A percentile compares a stretch with the other conserved stretches of the same genome.
Evolutionary conservation across 2,113 vertebrate genomes (phyloP).

Genomic region (Hippopotamus amphibius): DNA sequence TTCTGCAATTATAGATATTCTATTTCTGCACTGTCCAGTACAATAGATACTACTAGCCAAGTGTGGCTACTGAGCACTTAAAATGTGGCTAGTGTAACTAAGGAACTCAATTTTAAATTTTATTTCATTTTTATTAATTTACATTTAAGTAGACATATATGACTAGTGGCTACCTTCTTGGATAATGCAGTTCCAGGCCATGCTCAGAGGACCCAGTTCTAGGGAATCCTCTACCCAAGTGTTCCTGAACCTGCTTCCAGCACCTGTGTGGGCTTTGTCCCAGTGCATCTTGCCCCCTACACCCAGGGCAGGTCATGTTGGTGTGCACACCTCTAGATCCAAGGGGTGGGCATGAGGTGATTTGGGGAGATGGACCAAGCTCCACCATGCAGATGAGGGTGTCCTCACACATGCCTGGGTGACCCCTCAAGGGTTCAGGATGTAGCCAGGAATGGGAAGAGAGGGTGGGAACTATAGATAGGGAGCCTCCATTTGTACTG

Average conservation of each 20-base stretch:
- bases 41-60: neutral
- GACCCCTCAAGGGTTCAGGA: neutral
- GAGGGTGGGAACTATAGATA: neutral
- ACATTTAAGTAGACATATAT: neutral
- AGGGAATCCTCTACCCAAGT: neutral
- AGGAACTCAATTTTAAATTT: constrained; percentile 8
- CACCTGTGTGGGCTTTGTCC: neutral
- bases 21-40: neutral
- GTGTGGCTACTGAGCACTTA: neutral
- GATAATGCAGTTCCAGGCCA: neutral
- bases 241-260: neutral
- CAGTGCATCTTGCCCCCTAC: neutral
- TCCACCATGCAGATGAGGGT: neutral
- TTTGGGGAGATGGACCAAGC: neutral
- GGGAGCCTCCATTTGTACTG: neutral
- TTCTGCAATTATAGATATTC: neutral
- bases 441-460: neutral
- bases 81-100: neutral
- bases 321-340: neutral
- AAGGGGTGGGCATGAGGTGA: neutral
- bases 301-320: neutral
- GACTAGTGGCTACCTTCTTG: neutral
- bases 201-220: neutral
- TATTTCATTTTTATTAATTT: neutral
- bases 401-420: neutral